These are phyloP conservation scores for Peucedramus taeniatus DNA, from an alignment of 2,113 vertebrate species.

Conservation along the genomic window DNA sequence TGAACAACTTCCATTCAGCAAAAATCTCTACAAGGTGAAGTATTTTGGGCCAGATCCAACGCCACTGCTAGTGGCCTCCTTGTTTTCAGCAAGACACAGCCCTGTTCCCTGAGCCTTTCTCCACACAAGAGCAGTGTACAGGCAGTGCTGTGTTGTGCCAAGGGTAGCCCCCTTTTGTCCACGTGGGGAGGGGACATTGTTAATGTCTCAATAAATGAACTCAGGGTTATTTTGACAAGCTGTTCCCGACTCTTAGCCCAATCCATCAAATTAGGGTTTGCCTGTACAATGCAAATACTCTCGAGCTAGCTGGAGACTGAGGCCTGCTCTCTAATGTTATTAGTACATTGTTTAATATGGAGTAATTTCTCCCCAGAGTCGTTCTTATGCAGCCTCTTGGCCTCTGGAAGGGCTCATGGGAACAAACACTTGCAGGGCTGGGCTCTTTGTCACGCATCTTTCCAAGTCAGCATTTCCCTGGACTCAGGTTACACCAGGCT, in stretches of 20 bases:
- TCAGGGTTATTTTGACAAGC: background rate
- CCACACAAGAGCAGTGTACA: fast-evolving
- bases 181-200: fast-evolving
- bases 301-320: background rate
- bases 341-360: background rate
- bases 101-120: background rate
- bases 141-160: background rate
- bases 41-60: background rate
- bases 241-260: background rate
- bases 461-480: background rate
- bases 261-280: background rate
- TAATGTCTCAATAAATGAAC: background rate
- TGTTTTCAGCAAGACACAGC: background rate
- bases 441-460: background rate
- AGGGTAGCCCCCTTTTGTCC: background rate
- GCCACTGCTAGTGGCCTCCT: background rate
- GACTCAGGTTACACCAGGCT: conserved; percentile 24
- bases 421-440: background rate
- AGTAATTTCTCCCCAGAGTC: background rate
- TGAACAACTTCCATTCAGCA: background rate
- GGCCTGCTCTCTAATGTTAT: background rate
- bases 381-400: background rate
- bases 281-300: background rate
- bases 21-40: background rate
- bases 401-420: background rate